Evolutionary conservation across 2,797 vertebrate genomes (phyloP), one percentile per base, ranked within the genome.

Genomic region (Columba guinea): DNA sequence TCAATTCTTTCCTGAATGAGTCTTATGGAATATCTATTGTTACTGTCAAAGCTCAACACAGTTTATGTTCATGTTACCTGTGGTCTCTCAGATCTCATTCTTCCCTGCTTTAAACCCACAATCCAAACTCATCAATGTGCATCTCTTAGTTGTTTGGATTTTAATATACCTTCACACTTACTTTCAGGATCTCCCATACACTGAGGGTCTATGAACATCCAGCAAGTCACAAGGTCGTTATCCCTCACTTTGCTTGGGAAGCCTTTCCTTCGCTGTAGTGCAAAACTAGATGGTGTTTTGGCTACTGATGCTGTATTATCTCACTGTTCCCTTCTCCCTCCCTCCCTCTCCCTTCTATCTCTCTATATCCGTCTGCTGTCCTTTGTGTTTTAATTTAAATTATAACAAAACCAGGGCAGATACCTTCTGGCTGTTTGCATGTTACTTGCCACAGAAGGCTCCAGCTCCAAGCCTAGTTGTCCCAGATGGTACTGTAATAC

Each of bases 401-500:
- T 79, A 41, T 58, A 62, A 62, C 12, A 82, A 84, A 84, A 53
- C 7, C 41, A 71, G 70, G 69, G 51, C 67, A 91, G 81, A 76
- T 34, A 58, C 34, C 67, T 82, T 64, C 78, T 79, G 87, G 67
- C 41, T 81, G 39, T 89, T 94, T 95, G 60, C 79, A 53, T 74
- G 49, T 37, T 35, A 34, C 53, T 83, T 88, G 79, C 58, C 58
- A 84, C 69, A 92, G 78, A 93, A 79, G 70, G 75, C 60, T 92
- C 30, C 64, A 80, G 49, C 84, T 91, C 7, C 53, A 77, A 70
- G 63, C 39, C 35, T 58, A 14, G 35, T 9, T 53, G 49, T 85
- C 94, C 59, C 91, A 95, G 93, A 89, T 90, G 84, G 77, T 19
- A 32, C 77, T 46, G 27, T 46, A 87, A 76, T 65, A 44, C 35